Conservation (phyloP, 2,113 vertebrate species). For the Bubo blakistoni region DNA sequence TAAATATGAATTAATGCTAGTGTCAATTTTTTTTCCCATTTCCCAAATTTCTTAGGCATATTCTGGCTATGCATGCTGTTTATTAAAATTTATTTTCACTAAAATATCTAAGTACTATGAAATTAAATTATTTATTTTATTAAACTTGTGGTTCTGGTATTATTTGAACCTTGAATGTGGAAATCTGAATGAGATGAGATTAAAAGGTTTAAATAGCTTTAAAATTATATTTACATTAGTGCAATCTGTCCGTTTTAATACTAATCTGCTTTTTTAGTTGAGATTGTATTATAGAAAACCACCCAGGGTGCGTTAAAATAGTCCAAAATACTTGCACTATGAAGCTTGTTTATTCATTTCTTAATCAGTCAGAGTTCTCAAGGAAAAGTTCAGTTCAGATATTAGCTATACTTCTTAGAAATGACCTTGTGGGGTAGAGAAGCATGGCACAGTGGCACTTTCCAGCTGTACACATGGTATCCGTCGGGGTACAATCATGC, state of each 20-base stretch:
- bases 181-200: slow-evolving; percentile 74
- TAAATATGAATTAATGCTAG: not conserved
- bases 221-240: slow-evolving; percentile 78
- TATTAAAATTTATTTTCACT: slow-evolving; percentile 43
- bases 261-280: slow-evolving; percentile 70
- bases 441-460: slow-evolving; percentile 88
- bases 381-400: slow-evolving; percentile 84
- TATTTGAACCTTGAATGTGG: slow-evolving; percentile 65
- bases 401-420: slow-evolving; percentile 91
- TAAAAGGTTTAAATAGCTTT: slow-evolving; percentile 79
- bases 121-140: slow-evolving; percentile 48
- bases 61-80: not conserved
- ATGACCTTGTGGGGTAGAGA: slow-evolving; percentile 94
- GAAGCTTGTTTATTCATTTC: slow-evolving; percentile 29
- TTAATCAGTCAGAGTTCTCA: slow-evolving; percentile 62
- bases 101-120: slow-evolving; percentile 6
- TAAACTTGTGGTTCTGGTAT: slow-evolving; percentile 48
- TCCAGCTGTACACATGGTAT: slow-evolving; percentile 98
- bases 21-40: not conserved
- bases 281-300: slow-evolving; percentile 40
- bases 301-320: slow-evolving; percentile 37
- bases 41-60: not conserved
- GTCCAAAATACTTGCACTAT: not conserved
- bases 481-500: slow-evolving; percentile 98
- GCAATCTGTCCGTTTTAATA: slow-evolving; percentile 76